Evolutionary conservation across 2,797 vertebrate genomes (phyloP), one percentile per base, ranked within the genome.

Genomic region (Oreortyx pictus): DNA sequence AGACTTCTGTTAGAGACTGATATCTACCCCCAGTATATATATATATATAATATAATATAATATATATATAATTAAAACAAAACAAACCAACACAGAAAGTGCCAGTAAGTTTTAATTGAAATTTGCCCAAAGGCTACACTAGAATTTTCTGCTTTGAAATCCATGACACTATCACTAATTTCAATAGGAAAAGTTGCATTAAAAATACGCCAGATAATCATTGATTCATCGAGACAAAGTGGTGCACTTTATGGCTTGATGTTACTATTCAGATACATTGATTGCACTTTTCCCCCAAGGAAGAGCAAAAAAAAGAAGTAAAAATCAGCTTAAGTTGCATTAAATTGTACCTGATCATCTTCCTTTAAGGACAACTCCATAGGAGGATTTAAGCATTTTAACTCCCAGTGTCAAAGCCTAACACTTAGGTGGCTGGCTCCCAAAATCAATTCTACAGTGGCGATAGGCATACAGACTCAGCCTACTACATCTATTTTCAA

Each of bases 371-470:
- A 39, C 25, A 75, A 87, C 70, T 87, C 59, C 46, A 54, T 13
- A 75, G 59, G 52, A 41, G 43, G 74, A 91, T 92, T 79, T 66
- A 70, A 89, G 59, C 9, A 0, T 61, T 78, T 78, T 71, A 83
- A 78, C 50, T 46, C 24, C 62, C 50, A 83, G 59, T 66, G 92
- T 56, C 85, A 76, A 72, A 94, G 56, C 31, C 66, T 72, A 86
- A 47, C 24, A 61, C 70, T 62, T 73, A 73, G 31, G 70, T 83
- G 62, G 66, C 87, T 86, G 47, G 14, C 44, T 91, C 91, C 80
- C 91, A 93, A 86, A 95, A 95, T 83, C 79, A 86, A 64, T 95
- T 70, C 77, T 83, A 62, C 54, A 75, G 35, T 12, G 8, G 35
- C 75, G 59, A 46, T 56, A 77, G 37, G 78, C 65, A 90, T 71